Conservation (phyloP, 2,113 vertebrate species). For the Puma concolor region DNA sequence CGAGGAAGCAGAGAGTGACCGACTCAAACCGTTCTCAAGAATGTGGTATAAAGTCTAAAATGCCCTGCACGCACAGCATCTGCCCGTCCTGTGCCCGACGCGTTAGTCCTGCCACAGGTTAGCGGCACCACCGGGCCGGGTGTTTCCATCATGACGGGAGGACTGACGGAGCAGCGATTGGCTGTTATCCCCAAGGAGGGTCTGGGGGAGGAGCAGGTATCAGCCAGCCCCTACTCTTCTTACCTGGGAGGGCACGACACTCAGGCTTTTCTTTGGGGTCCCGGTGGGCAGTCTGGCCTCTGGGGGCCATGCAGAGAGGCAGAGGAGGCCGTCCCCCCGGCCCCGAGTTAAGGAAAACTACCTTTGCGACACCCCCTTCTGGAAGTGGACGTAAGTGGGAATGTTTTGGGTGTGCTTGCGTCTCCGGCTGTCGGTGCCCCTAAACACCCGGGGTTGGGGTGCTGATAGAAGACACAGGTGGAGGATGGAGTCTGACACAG, state of each 20-base stretch:
- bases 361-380: not conserved
- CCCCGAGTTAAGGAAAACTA: not conserved
- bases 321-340: not conserved
- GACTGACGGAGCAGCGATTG: not conserved
- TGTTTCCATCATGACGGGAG: not conserved
- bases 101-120: not conserved
- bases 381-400: not conserved
- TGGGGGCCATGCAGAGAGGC: rapidly evolving
- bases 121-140: not conserved
- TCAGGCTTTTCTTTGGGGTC: not conserved
- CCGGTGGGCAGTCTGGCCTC: not conserved
- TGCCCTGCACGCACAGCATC: not conserved
- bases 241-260: not conserved
- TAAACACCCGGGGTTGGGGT: not conserved
- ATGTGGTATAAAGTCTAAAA: not conserved
- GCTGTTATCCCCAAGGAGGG: too few relatives aligned
- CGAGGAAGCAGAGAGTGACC: rapidly evolving
- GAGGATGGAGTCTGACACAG: too few relatives aligned
- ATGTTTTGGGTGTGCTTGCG: not conserved
- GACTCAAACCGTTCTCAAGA: rapidly evolving
- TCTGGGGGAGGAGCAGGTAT: not conserved
- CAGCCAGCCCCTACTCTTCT: not conserved
- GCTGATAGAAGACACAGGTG: not conserved
- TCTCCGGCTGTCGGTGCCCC: not conserved
- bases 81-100: not conserved